These are phyloP conservation scores for Hypsibius dujardini DNA, from an alignment of 1,140 invertebrate species.

Conservation along the genomic window DNA sequence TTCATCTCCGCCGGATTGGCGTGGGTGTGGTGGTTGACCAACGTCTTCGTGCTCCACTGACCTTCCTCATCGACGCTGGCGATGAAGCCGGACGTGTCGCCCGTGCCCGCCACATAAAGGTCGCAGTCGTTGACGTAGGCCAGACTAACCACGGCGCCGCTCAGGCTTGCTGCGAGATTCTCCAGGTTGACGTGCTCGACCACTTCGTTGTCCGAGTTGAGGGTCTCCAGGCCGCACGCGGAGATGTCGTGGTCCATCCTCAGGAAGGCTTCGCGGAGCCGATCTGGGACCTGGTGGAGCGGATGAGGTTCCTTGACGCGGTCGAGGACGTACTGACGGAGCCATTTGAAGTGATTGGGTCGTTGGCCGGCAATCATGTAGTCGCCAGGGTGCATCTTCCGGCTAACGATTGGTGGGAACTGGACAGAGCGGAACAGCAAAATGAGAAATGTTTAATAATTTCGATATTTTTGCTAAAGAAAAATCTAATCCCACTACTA, in stretches of 20 bases:
- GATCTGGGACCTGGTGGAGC: conserved; percentile 42
- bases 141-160: conserved; percentile 64
- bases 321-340: background rate
- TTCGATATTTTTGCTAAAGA: too few species aligned
- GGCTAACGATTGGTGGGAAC: background rate
- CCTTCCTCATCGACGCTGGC: conserved; percentile 20
- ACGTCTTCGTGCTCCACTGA: conserved; percentile 53
- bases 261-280: conserved; percentile 55
- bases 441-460: too few species aligned
- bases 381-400: conserved; percentile 11
- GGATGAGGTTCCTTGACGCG: conserved; percentile 30
- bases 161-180: conserved; percentile 16
- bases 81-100: background rate
- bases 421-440: too few species aligned
- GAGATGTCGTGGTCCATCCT: conserved; percentile 61
- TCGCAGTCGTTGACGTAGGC: conserved; percentile 66
- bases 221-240: conserved; percentile 22
- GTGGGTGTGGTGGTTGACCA: conserved; percentile 70
- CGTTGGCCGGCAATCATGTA: conserved; percentile 1
- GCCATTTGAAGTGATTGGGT: background rate
- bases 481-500: too few species aligned
- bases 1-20: conserved; percentile 62
- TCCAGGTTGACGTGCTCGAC: conserved; percentile 20
- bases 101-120: conserved; percentile 68
- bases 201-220: conserved; percentile 19